Conservation (phyloP, 2,113 vertebrate genomes). For the Apodemus sylvaticus region DNA sequence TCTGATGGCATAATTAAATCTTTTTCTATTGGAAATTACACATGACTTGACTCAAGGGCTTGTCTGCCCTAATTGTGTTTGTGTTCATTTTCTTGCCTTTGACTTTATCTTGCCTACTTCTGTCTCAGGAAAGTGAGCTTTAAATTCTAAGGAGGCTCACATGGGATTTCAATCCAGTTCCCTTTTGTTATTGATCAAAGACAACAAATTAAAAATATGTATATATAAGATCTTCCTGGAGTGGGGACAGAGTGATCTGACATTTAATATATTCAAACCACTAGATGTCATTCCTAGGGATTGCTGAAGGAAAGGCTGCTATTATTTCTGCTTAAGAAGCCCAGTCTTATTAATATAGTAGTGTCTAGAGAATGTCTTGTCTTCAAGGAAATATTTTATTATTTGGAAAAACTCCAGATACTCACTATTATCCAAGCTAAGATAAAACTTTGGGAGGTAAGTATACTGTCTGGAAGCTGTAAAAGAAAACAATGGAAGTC, state of each 20-base stretch:
- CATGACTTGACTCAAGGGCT: slow-evolving; percentile 61
- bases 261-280: slow-evolving; percentile 57
- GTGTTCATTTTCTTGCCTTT: slow-evolving; percentile 70
- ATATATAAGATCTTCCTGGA: neutral
- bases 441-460: neutral
- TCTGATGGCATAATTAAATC: slow-evolving; percentile 74
- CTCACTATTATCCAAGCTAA: slow-evolving; percentile 38
- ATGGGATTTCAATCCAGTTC: slow-evolving; percentile 58
- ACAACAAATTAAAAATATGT: slow-evolving; percentile 52
- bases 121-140: slow-evolving; percentile 67
- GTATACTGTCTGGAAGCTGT: neutral
- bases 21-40: slow-evolving; percentile 73
- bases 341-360: slow-evolving; percentile 36
- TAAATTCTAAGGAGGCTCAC: slow-evolving; percentile 65
- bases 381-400: slow-evolving; percentile 70
- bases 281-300: slow-evolving; percentile 29
- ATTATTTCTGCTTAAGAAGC: slow-evolving; percentile 48
- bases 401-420: slow-evolving; percentile 58
- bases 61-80: slow-evolving; percentile 71
- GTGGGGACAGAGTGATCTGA: neutral
- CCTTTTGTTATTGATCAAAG: slow-evolving; percentile 50
- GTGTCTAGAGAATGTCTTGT: slow-evolving; percentile 55
- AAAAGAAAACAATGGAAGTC: neutral
- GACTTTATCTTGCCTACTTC: slow-evolving; percentile 72
- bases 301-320: slow-evolving; percentile 11